Percentiles rank a stretch among this genome's conserved stretches.
Evolutionary conservation across 2,113 vertebrate species (phyloP).

Genomic region (Hoplias malabaricus): DNA sequence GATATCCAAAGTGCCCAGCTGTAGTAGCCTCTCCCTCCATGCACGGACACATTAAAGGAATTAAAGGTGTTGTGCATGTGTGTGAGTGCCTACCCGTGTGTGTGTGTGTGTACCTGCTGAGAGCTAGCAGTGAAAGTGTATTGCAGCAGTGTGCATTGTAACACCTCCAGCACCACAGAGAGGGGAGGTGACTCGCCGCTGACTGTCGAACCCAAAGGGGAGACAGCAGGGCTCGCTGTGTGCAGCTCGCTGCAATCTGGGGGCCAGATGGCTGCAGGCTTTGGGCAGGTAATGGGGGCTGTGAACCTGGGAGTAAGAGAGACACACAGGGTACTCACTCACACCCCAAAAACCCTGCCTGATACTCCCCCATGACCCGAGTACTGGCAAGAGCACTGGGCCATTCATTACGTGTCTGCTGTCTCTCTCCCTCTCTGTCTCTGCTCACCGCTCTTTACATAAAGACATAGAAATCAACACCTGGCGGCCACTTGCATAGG

Average conservation of each 20-base stretch:
- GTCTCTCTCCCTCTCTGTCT: slow-evolving; percentile 22
- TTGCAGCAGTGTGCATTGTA: slow-evolving; percentile 25
- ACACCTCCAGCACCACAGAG: slow-evolving; percentile 54
- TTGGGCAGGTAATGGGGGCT: slow-evolving; percentile 73
- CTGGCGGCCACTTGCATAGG: background rate
- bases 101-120: background rate
- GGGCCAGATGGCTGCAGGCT: slow-evolving; percentile 80
- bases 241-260: slow-evolving; percentile 72
- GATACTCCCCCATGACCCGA: slow-evolving; percentile 67
- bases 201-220: slow-evolving; percentile 82
- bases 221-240: slow-evolving; percentile 75
- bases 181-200: slow-evolving; percentile 74
- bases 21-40: slow-evolving; percentile 42
- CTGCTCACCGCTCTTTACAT: background rate
- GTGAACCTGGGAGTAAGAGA: slow-evolving; percentile 67
- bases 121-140: slow-evolving; percentile 12
- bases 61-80: slow-evolving; percentile 12
- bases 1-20: slow-evolving; percentile 27
- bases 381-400: slow-evolving; percentile 58
- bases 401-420: slow-evolving; percentile 54
- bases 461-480: background rate
- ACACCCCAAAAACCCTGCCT: slow-evolving; percentile 60
- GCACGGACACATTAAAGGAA: slow-evolving; percentile 49
- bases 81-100: background rate
- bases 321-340: slow-evolving; percentile 62